These are phyloP conservation scores for Phenganax subtilis DNA, from an alignment of 92 coral and sea anemone species.

Conservation along the genomic window DNA sequence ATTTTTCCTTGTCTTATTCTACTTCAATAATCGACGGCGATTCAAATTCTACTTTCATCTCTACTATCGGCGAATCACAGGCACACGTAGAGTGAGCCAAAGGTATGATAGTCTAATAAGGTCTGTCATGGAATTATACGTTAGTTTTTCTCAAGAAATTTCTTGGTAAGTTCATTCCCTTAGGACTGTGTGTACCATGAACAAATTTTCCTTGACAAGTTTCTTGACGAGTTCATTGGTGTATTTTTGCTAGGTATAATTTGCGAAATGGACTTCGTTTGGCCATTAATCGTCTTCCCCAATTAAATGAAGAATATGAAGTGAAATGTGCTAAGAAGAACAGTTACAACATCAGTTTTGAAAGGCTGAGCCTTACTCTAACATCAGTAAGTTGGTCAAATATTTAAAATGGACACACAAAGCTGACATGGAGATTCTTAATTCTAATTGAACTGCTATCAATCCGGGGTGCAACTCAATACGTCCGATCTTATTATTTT, in stretches of 20 bases:
- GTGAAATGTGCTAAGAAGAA: constrained; percentile 44
- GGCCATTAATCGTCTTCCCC: constrained; percentile 45
- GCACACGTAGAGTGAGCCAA: constrained; percentile 27
- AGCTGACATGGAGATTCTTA: background rate
- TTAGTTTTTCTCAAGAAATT: too few relatives aligned
- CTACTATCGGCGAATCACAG: constrained; percentile 42
- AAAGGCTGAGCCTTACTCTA: constrained; percentile 66
- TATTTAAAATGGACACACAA: background rate
- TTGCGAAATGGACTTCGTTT: constrained; percentile 36
- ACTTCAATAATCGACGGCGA: constrained; percentile 10
- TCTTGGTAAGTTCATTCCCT: too few relatives aligned
- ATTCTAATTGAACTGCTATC: background rate
- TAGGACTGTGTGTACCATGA: too few relatives aligned
- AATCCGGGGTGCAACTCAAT: background rate
- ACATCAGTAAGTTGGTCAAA: constrained; percentile 49
- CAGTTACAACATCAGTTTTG: constrained; percentile 55
- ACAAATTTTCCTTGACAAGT: too few relatives aligned
- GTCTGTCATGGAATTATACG: too few relatives aligned
- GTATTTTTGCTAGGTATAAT: background rate
- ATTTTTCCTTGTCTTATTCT: constrained; percentile 6
- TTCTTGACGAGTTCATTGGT: too few relatives aligned
- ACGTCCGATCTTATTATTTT: too few relatives aligned
- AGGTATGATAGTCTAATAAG: background rate
- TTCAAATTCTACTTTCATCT: constrained; percentile 27
- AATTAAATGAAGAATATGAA: constrained; percentile 21